These are phyloP conservation scores for Omphaloscelis lunosa DNA, from an alignment of 2,888 invertebrate species.

Conservation along the genomic window DNA sequence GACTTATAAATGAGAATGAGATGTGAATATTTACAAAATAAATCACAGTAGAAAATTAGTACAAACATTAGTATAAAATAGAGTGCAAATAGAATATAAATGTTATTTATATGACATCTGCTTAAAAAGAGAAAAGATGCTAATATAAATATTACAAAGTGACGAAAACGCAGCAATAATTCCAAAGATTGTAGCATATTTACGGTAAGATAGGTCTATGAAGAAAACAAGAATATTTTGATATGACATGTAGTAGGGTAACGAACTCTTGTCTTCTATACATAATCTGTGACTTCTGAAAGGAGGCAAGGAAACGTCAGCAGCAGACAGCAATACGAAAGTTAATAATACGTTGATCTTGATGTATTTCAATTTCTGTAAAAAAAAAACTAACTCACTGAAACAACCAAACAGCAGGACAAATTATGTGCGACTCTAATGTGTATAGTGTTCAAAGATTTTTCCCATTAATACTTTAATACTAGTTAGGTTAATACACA, in stretches of 20 bases:
- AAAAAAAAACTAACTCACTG: neutral
- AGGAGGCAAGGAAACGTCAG: slow-evolving; percentile 9
- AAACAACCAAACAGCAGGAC: slow-evolving; percentile 78
- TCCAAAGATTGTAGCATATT: slow-evolving; percentile 58
- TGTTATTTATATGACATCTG: slow-evolving; percentile 27
- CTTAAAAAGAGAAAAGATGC: slow-evolving; percentile 28
- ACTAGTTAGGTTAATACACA: slow-evolving; percentile 76
- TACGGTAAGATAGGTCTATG: slow-evolving; percentile 53
- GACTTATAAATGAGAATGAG: slow-evolving; percentile 35
- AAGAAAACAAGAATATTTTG: slow-evolving; percentile 54
- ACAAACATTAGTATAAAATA: slow-evolving; percentile 55
- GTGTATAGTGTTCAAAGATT: slow-evolving; percentile 73
- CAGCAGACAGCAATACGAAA: slow-evolving; percentile 16
- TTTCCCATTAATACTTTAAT: slow-evolving; percentile 75
- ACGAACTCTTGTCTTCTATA: slow-evolving; percentile 45
- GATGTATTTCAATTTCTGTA: slow-evolving; percentile 28
- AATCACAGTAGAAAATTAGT: slow-evolving; percentile 51
- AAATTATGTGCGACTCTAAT: slow-evolving; percentile 72
- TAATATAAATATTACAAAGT: slow-evolving; percentile 29
- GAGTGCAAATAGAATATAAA: slow-evolving; percentile 44
- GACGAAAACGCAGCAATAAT: slow-evolving; percentile 52
- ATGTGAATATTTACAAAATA: slow-evolving; percentile 52
- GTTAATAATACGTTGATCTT: slow-evolving; percentile 22
- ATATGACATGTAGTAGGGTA: slow-evolving; percentile 55
- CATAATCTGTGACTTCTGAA: slow-evolving; percentile 14